Percentiles rank a stretch among this genome's conserved stretches.
Evolutionary conservation across 2,797 vertebrate genomes (phyloP).

Genomic region (Hemitrygon akajei): DNA sequence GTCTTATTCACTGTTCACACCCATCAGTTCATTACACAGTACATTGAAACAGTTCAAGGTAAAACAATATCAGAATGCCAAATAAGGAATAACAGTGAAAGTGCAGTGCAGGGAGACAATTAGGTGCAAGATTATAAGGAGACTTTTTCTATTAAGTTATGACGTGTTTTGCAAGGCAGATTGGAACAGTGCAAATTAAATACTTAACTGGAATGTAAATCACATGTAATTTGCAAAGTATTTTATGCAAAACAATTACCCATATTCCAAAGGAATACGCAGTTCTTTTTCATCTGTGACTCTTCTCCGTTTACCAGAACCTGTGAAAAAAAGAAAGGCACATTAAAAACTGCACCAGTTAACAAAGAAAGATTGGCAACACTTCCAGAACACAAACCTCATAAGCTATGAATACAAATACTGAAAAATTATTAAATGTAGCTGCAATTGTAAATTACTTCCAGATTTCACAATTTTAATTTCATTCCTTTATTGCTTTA

Average conservation of each 20-base stretch:
- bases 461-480: not conserved
- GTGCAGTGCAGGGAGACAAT: too few species aligned
- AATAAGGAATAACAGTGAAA: too few species aligned
- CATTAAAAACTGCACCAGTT: not conserved
- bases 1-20: too few species aligned
- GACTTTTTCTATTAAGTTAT: not conserved
- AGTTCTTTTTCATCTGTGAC: slow-evolving; percentile 78
- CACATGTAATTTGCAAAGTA: not conserved
- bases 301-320: slow-evolving; percentile 73
- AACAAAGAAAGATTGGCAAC: not conserved
- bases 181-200: not conserved
- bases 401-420: not conserved
- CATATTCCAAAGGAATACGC: slow-evolving; percentile 76
- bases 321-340: slow-evolving; percentile 50
- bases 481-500: not conserved
- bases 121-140: too few species aligned
- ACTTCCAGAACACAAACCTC: not conserved
- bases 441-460: not conserved
- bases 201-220: not conserved
- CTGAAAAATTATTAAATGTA: not conserved
- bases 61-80: too few species aligned
- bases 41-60: too few species aligned
- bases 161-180: not conserved
- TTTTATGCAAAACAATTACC: slow-evolving; percentile 55
- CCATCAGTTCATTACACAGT: too few species aligned